phyloP scores from a whole-genome alignment of 2,888 invertebrate species.

The Athripsodes cinereus region DNA sequence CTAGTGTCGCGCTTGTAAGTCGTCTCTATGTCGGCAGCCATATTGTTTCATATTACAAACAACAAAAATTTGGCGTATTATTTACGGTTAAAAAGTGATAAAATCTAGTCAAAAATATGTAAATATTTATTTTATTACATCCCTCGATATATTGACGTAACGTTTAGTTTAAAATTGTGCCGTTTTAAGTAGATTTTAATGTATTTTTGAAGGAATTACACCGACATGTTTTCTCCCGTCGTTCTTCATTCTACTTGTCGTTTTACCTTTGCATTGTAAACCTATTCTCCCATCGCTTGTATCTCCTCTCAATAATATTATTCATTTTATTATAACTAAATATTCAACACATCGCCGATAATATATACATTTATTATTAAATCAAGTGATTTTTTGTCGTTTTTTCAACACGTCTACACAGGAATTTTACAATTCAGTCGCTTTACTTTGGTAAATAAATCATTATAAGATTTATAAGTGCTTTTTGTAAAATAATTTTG shows the following conservation, averaged over 20 bases:
- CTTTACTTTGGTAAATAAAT: too few species aligned
- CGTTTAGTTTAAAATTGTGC: not conserved
- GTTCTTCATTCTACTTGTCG: not conserved
- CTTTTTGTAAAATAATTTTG: too few species aligned
- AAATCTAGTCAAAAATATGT: slow-evolving; percentile 1
- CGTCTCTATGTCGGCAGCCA: not conserved
- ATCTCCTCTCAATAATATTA: too few species aligned
- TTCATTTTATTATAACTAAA: too few species aligned
- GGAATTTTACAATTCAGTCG: too few species aligned
- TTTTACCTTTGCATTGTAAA: not conserved
- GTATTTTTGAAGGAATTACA: not conserved
- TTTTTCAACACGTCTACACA: too few species aligned
- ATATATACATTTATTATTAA: too few species aligned
- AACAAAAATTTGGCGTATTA: not conserved
- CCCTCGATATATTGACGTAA: not conserved
- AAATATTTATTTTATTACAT: not conserved
- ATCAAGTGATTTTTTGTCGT: too few species aligned
- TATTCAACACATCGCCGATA: too few species aligned
- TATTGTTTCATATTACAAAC: not conserved
- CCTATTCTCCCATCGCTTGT: too few species aligned
- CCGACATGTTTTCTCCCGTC: not conserved
- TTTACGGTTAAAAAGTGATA: not conserved
- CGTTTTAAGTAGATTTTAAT: not conserved
- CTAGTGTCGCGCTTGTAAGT: not conserved
- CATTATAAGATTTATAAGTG: too few species aligned